These are phyloP conservation scores for Dichetophora obliterata DNA, from an alignment of 2,888 invertebrate species.

Conservation along the genomic window DNA sequence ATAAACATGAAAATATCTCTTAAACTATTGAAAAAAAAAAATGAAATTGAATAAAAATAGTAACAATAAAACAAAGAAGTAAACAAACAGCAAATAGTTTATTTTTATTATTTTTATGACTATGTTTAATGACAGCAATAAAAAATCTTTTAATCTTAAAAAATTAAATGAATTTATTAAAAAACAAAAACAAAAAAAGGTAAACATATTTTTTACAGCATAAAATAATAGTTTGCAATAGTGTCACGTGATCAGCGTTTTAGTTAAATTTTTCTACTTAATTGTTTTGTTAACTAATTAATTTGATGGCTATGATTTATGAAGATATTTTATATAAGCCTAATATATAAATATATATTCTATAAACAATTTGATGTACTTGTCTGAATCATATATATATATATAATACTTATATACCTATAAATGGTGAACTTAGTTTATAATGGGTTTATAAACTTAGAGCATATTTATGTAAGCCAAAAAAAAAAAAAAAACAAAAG, in stretches of 20 bases:
- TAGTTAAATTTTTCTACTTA: conserved; percentile 26
- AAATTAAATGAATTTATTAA: too few species aligned
- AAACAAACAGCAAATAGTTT: conserved; percentile 41
- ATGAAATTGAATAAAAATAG: conserved; percentile 42
- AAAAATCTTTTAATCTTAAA: conserved; percentile 28
- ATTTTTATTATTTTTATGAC: conserved; percentile 43
- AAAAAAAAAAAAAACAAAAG: not conserved
- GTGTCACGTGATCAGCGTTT: not conserved
- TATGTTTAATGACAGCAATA: conserved; percentile 28
- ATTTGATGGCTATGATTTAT: not conserved
- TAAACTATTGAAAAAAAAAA: conserved; percentile 48
- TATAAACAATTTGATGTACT: conserved; percentile 17
- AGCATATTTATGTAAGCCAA: conserved; percentile 27
- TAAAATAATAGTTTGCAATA: conserved; percentile 24
- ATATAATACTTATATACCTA: not conserved
- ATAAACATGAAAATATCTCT: conserved; percentile 43
- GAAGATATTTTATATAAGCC: not conserved
- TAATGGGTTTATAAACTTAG: conserved; percentile 22
- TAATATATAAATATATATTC: conserved; percentile 33
- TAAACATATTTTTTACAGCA: not conserved
- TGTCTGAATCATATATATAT: conserved; percentile 32
- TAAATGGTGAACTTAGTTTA: not conserved
- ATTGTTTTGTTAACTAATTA: not conserved
- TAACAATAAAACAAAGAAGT: conserved; percentile 48
- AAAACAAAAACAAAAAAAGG: too few species aligned